Evolutionary conservation across 2,888 invertebrate species (phyloP), one percentile per base, ranked within the genome.

Genomic region (Shargacucullia verbasci): DNA sequence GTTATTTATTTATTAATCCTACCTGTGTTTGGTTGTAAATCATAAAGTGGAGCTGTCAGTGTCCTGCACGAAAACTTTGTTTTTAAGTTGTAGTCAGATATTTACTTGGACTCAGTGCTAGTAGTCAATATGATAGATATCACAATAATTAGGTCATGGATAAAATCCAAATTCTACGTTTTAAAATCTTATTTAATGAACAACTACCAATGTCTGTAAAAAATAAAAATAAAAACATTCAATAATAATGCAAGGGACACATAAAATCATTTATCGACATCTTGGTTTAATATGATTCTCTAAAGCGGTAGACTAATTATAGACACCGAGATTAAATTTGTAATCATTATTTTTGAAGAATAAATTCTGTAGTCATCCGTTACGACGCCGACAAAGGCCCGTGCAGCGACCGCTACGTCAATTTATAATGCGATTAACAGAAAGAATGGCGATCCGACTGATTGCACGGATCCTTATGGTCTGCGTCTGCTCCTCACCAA

Each of bases 371-470:
- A 80, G 83, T 80, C 83, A 85, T 88, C 84, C 75, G 81, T 89
- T 87, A 84, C 65, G 81, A 83, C 49, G 85, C 92, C 91, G 92
- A 92, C 92, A 92, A 92, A 92, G 91, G 83, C 73, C 81, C 72
- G 76, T 74, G 72, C 84, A 80, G 78, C 79, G 85, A 86, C 86
- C 87, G 87, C 87, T 81, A 79, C 76, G 84, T 89, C 91, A 90
- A 91, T 92, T 92, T 91, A 92, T 92, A 92, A 92, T 87, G 88
- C 90, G 91, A 92, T 92, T 91, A 91, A 87, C 86, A 86, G 82
- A 91, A 91, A 89, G 88, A 89, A 90, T 87, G 86, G 89, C 89
- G 83, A 89, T 81, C 80, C 81, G 81, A 86, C 86, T 86, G 88
- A 90, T 91, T 86, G 89, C 89, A 76, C 76, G 78, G 85, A 86